Base-by-base conservation (phyloP, 2,113 vertebrate species). In the Rhinopomastus cyanomelas region DNA sequence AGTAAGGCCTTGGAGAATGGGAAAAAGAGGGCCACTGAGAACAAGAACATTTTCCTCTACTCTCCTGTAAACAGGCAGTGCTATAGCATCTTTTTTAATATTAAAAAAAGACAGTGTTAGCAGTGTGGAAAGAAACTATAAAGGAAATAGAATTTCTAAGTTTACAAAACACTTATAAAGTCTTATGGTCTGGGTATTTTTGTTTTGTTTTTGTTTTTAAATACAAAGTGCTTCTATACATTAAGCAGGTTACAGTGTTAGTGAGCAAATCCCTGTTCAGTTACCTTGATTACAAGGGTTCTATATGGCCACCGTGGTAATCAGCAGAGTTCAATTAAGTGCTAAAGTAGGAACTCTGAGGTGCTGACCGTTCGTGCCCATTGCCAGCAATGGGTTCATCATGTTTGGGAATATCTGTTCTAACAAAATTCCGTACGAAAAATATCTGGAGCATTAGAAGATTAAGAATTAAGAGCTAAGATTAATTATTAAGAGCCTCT, bases 201-300 rank as follows among this genome's bases (percentile, higher is more conserved):
- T 59, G 36, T 80, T 72, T 72, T 64, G 81, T 86, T 81, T 76
- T 75, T 69, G 81, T 90, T 87, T 94, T 97, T 96, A 96, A 98
- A 97, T 98, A 98, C 97, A 98, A 98, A 98, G 97, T 98, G 97
- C 97, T 97, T 97, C 93, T 96, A 95, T 97, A 97, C 95, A 96
- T 95, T 82, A 65, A 98, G 95, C 95, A 96, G 93, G 96, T 96
- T 98, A 97, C 98, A 98, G 96, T 97, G 97, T 97, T 95, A 94
- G 81, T 95, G 96, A 98, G 76, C 66, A 97, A 93, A 97, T 97
- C 96, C 97, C 97, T 98, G 97, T 96, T 95, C 87, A 57, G 59
- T 89, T 95, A 96, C 87, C 95, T 95, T 93, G 88, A 94, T 94
- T 89, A 91, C 88, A 96, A 93, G 92, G 90, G 46, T 94, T 90